A percentile compares a stretch with the other conserved stretches of the same genome.
Evolutionary conservation across 2,797 vertebrate genomes (phyloP).

Genomic region (Sphaeramia orbicularis): DNA sequence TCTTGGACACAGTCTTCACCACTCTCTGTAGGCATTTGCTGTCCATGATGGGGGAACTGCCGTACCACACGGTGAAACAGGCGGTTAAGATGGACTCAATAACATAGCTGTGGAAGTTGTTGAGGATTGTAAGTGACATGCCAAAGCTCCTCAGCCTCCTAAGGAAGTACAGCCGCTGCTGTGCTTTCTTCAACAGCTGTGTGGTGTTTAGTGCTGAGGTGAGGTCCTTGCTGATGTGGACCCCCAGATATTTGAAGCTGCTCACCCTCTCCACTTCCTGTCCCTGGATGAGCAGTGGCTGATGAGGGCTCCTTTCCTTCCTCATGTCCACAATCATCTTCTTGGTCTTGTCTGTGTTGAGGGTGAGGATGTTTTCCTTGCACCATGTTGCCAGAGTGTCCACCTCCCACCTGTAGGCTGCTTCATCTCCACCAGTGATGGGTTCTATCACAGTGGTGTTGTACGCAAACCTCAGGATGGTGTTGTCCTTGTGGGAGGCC

Average conservation of each 20-base stretch:
- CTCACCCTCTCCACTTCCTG: too few relatives aligned
- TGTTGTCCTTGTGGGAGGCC: not conserved
- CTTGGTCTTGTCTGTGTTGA: not conserved
- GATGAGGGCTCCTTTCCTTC: too few relatives aligned
- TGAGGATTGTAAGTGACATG: not conserved
- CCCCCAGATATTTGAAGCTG: too few relatives aligned
- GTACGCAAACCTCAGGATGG: not conserved
- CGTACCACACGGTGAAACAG: constrained; percentile 3
- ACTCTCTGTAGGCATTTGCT: not conserved
- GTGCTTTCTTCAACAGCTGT: too few relatives aligned
- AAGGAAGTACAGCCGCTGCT: not conserved
- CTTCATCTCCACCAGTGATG: not conserved
- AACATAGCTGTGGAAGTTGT: not conserved
- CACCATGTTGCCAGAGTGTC: constrained; percentile 6
- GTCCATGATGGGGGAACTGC: not conserved
- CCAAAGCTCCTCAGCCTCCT: not conserved
- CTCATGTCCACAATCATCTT: not conserved
- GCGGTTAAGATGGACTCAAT: not conserved
- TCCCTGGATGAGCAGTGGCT: too few relatives aligned
- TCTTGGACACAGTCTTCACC: not conserved
- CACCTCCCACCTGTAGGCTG: not conserved
- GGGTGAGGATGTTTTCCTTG: not conserved
- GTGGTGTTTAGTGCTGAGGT: too few relatives aligned
- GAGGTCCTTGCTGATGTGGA: too few relatives aligned
- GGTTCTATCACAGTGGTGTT: not conserved